phyloP scores from a whole-genome alignment of 2,888 invertebrate genomes.

The Dascillus cervinus region DNA sequence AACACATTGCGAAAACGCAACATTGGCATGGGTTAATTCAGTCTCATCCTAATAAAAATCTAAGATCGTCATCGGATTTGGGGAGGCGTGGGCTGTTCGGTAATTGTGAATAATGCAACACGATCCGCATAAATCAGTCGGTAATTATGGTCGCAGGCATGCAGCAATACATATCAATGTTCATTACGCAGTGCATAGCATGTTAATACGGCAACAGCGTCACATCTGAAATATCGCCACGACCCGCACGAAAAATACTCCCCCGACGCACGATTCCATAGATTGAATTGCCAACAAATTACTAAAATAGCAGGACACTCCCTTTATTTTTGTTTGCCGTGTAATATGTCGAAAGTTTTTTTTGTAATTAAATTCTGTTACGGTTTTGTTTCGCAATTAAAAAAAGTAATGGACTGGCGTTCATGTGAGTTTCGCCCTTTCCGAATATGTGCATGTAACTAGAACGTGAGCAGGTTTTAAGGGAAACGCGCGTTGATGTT shows the following conservation, averaged over 20 bases:
- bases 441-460: too few species aligned
- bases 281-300: slow-evolving; percentile 9
- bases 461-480: too few species aligned
- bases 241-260: slow-evolving; percentile 11
- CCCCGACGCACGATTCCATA: slow-evolving; percentile 8
- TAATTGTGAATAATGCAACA: slow-evolving; percentile 42
- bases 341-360: too few species aligned
- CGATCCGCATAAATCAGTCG: slow-evolving; percentile 38
- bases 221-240: slow-evolving; percentile 15
- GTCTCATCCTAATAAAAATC: too few species aligned
- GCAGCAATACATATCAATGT: slow-evolving; percentile 41
- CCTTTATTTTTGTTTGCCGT: slow-evolving; percentile 13
- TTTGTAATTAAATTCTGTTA: too few species aligned
- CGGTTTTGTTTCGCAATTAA: too few species aligned
- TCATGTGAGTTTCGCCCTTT: too few species aligned
- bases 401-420: too few species aligned
- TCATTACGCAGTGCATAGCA: slow-evolving; percentile 30
- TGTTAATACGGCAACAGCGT: slow-evolving; percentile 15
- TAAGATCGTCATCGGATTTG: too few species aligned
- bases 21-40: too few species aligned
- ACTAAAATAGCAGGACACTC: slow-evolving; percentile 13
- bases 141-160: slow-evolving; percentile 40
- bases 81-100: slow-evolving; percentile 39
- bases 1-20: too few species aligned
- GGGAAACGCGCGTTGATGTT: too few species aligned